These are phyloP conservation scores for Varecia variegata DNA, from an alignment of 2,797 vertebrate species.

Conservation along the genomic window DNA sequence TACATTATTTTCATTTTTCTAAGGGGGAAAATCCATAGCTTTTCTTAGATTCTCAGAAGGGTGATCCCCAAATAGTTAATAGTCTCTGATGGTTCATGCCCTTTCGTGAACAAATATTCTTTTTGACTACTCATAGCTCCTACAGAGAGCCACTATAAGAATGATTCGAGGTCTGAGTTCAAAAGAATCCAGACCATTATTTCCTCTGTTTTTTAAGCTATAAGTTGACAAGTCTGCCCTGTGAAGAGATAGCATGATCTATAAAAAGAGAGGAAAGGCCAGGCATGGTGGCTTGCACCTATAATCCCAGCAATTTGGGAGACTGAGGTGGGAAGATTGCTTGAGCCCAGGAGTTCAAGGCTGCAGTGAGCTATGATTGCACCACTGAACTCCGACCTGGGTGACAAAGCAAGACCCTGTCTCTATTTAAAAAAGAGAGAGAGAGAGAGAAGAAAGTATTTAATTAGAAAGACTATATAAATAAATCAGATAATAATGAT, in stretches of 20 bases:
- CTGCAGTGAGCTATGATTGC: not conserved
- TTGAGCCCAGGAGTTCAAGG: not conserved
- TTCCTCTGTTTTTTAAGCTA: not conserved
- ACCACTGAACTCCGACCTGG: not conserved
- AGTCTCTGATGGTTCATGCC: not conserved
- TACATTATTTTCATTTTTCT: conserved; percentile 17
- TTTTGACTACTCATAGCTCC: not conserved
- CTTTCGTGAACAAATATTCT: not conserved
- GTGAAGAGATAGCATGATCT: not conserved
- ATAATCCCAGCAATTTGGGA: not conserved
- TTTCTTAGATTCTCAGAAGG: not conserved
- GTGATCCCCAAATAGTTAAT: not conserved
- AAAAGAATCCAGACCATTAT: not conserved
- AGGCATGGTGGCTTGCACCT: not conserved
- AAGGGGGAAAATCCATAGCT: not conserved
- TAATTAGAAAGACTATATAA: not conserved
- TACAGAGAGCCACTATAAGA: not conserved
- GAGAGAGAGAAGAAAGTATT: not conserved
- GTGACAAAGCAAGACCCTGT: not conserved
- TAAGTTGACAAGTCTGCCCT: not conserved
- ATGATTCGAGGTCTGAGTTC: not conserved
- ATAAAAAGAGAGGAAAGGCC: not conserved
- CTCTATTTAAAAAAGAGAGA: not conserved
- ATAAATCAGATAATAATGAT: not conserved
- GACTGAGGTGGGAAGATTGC: not conserved